phyloP scores from a whole-genome alignment of 2,797 vertebrate species.

The Etheostoma nigrum region DNA sequence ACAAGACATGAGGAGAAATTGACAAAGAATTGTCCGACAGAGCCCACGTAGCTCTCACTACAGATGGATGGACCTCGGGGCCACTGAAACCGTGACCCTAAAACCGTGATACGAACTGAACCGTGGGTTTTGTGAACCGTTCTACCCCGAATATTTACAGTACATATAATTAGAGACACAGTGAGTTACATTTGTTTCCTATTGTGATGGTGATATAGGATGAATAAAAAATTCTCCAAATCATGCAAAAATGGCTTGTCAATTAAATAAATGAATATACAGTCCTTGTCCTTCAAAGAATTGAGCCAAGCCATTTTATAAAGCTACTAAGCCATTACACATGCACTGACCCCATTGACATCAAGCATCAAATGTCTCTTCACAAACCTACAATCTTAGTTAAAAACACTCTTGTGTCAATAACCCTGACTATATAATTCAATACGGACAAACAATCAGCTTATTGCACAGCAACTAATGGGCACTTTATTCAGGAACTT shows the following conservation, averaged over 20 bases:
- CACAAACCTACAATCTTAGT: conserved; percentile 20
- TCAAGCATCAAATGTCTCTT: conserved; percentile 8
- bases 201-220: not conserved
- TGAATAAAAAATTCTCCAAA: not conserved
- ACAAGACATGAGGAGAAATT: not conserved
- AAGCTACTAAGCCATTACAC: conserved; percentile 12
- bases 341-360: conserved; percentile 1
- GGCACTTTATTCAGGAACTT: conserved; percentile 39
- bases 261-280: not conserved
- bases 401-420: conserved; percentile 32
- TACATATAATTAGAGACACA: not conserved
- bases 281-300: not conserved
- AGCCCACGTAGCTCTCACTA: not conserved
- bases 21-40: not conserved
- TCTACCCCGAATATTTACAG: not conserved
- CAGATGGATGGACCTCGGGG: not conserved
- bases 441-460: conserved; percentile 10
- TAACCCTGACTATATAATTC: conserved; percentile 37
- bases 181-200: not conserved
- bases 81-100: not conserved
- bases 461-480: conserved; percentile 60
- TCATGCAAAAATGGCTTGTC: not conserved
- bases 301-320: not conserved
- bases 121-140: no score
- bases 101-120: no score